A percentile compares a stretch with the other conserved stretches of the same genome.
phyloP scores from a whole-genome alignment of 2,888 invertebrate genomes.

The Spisula solida region DNA sequence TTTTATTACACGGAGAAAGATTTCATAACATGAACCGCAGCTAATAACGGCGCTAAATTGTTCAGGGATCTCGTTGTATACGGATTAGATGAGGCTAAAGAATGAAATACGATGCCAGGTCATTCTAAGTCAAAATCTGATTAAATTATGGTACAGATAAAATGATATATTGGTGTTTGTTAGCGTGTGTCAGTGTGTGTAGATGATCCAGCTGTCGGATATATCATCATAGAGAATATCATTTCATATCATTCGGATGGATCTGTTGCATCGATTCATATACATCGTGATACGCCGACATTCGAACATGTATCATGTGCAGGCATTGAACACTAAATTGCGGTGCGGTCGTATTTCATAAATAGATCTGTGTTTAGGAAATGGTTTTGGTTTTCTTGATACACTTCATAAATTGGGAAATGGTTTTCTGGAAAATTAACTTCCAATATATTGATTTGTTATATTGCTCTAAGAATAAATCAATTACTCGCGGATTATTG shows the following conservation, averaged over 20 bases:
- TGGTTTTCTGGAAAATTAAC: background rate
- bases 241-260: background rate
- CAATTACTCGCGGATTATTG: no score
- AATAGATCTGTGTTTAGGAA: no score
- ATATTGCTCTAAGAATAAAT: no score
- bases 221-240: background rate
- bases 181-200: background rate
- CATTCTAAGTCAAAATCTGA: background rate
- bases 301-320: background rate
- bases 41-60: background rate
- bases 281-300: background rate
- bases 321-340: no score
- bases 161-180: conserved; percentile 2
- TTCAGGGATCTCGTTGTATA: background rate
- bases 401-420: no score
- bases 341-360: no score
- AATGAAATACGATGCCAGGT: conserved; percentile 5
- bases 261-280: background rate
- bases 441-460: background rate
- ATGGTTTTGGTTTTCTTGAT: no score
- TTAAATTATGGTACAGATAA: conserved; percentile 12
- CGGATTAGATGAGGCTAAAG: background rate
- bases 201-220: background rate
- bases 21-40: background rate
- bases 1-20: background rate